Percentiles rank a stretch among this genome's conserved stretches.
phyloP scores from a whole-genome alignment of 2,113 vertebrate genomes.

The Erpornis zantholeuca region DNA sequence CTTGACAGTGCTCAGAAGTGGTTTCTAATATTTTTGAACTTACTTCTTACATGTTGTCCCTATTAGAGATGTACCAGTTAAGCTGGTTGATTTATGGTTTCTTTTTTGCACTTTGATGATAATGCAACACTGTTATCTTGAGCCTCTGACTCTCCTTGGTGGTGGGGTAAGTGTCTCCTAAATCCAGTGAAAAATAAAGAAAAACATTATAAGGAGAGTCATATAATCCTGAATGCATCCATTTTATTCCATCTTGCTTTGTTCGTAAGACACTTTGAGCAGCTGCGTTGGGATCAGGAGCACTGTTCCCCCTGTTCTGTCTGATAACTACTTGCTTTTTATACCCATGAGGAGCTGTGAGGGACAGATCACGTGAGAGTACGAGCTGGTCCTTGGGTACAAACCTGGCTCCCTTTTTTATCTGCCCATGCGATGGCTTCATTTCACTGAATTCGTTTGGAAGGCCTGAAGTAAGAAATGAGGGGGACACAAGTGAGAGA shows the following conservation, averaged over 20 bases:
- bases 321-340: background rate
- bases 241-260: background rate
- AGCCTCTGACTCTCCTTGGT: background rate
- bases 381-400: background rate
- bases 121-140: background rate
- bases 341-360: background rate
- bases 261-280: background rate
- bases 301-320: fast-evolving
- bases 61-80: background rate
- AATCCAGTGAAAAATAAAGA: background rate
- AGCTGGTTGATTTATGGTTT: background rate
- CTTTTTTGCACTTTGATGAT: background rate
- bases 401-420: background rate
- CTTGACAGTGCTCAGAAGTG: background rate
- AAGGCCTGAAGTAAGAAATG: background rate
- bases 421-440: fast-evolving
- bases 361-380: background rate
- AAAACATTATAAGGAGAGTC: background rate
- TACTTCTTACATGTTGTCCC: background rate
- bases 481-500: background rate
- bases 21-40: conserved; percentile 19
- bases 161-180: background rate
- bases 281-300: background rate
- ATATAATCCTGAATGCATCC: background rate
- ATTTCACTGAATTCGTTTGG: background rate